A percentile compares a stretch with the other conserved stretches of the same genome.
These are phyloP conservation scores for Salarias fasciatus DNA, from an alignment of 2,797 vertebrate genomes.

Conservation along the genomic window DNA sequence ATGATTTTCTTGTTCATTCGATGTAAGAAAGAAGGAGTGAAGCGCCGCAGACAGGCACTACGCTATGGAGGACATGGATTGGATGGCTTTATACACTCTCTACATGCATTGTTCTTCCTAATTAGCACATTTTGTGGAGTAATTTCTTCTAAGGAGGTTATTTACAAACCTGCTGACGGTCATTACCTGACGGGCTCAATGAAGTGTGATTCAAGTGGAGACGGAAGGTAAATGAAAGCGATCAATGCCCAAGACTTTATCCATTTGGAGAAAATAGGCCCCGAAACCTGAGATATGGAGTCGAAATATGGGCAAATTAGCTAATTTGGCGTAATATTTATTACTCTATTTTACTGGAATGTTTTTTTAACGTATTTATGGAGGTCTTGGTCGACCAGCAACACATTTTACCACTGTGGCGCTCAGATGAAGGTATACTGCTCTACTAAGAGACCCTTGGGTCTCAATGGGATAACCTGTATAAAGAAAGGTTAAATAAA, in stretches of 20 bases:
- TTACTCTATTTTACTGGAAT: background rate
- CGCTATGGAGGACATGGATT: slow-evolving; percentile 50
- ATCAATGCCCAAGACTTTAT: slow-evolving; percentile 32
- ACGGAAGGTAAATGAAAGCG: slow-evolving; percentile 32
- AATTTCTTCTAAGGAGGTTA: slow-evolving; percentile 61
- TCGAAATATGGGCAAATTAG: background rate
- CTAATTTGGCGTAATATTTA: slow-evolving; percentile 14
- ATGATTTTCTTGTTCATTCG: slow-evolving; percentile 12
- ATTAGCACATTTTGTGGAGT: slow-evolving; percentile 61
- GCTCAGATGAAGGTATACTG: no score
- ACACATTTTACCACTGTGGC: no score
- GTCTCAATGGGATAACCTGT: no score
- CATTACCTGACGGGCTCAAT: slow-evolving; percentile 53
- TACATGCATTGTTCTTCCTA: slow-evolving; percentile 54
- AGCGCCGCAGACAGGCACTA: slow-evolving; percentile 34
- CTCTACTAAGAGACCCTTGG: no score
- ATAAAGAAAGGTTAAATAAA: no score
- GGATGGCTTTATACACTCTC: slow-evolving; percentile 41
- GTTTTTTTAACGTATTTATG: no score
- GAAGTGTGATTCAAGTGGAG: slow-evolving; percentile 38
- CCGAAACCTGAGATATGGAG: slow-evolving; percentile 4
- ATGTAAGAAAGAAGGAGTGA: slow-evolving; percentile 21
- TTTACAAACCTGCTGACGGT: slow-evolving; percentile 60
- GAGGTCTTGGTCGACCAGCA: no score
- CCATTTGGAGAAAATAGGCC: slow-evolving; percentile 17